These are phyloP conservation scores for Ammodramus savannarum DNA, from an alignment of 2,113 vertebrate species.

Conservation along the genomic window DNA sequence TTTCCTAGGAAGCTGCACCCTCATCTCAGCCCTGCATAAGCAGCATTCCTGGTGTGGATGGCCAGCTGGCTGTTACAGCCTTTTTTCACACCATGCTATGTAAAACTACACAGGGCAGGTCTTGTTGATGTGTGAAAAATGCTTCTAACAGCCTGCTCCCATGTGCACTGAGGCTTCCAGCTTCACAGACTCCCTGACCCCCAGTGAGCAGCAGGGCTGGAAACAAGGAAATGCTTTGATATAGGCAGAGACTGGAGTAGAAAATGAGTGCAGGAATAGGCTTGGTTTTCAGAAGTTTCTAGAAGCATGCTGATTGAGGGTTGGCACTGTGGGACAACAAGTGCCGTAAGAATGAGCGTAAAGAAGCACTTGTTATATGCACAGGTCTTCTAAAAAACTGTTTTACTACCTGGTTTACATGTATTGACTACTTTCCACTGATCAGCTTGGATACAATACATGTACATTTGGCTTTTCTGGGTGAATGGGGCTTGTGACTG, in stretches of 20 bases:
- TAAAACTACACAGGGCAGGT: conserved; percentile 43
- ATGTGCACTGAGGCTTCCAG: background rate
- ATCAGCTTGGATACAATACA: background rate
- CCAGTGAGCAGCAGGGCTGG: background rate
- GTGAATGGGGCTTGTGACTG: background rate
- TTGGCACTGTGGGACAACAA: background rate
- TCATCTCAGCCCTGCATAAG: conserved; percentile 2
- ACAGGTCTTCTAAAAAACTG: background rate
- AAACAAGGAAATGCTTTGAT: background rate
- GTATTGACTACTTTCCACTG: background rate
- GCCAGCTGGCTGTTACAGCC: conserved; percentile 18
- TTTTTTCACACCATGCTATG: background rate
- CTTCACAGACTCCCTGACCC: background rate
- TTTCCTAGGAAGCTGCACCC: background rate
- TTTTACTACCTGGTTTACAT: background rate
- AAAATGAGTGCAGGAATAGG: background rate
- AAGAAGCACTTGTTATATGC: background rate
- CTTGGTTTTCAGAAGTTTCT: background rate
- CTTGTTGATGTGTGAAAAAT: conserved; percentile 48
- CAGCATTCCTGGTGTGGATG: background rate
- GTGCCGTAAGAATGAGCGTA: background rate
- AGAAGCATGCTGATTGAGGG: background rate
- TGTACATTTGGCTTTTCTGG: background rate
- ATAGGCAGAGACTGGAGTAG: background rate
- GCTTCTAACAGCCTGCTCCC: conserved; percentile 12